These are phyloP conservation scores for Acleris emargana DNA, from an alignment of 2,888 invertebrate species.

Conservation along the genomic window DNA sequence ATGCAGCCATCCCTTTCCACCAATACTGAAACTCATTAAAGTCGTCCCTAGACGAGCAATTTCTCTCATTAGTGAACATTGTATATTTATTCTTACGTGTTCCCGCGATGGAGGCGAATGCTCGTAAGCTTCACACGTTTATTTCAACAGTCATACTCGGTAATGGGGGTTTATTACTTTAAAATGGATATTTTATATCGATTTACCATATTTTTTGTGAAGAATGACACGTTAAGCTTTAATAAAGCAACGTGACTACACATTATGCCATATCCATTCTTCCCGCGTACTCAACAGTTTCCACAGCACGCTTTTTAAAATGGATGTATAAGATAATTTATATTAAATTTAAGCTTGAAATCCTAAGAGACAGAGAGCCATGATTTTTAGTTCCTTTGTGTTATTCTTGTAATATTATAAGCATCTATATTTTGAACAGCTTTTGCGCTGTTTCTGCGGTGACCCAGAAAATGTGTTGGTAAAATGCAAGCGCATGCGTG, in stretches of 20 bases:
- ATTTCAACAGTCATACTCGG: conserved; percentile 35
- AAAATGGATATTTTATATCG: conserved; percentile 31
- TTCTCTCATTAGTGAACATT: conserved; percentile 64
- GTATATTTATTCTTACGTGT: conserved; percentile 48
- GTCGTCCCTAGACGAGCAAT: conserved; percentile 55
- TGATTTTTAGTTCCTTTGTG: not conserved
- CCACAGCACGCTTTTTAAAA: too few relatives aligned
- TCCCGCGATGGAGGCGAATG: conserved; percentile 16
- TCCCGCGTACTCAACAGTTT: too few relatives aligned
- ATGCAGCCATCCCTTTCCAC: conserved; percentile 16
- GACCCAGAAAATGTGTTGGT: conserved; percentile 64
- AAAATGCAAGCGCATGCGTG: conserved; percentile 76
- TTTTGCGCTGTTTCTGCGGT: conserved; percentile 36
- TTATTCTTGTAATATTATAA: too few relatives aligned
- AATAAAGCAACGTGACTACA: conserved; percentile 19
- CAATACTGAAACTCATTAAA: conserved; percentile 52
- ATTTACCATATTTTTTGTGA: conserved; percentile 24
- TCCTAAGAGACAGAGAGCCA: not conserved
- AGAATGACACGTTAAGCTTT: conserved; percentile 8
- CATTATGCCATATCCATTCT: conserved; percentile 10
- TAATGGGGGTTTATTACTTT: conserved; percentile 31
- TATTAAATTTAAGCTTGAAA: too few relatives aligned
- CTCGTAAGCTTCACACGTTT: conserved; percentile 26
- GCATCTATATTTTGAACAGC: not conserved
- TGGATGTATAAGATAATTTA: too few relatives aligned